phyloP scores from a whole-genome alignment of 2,888 invertebrate genomes.

The Chesias legatella region DNA sequence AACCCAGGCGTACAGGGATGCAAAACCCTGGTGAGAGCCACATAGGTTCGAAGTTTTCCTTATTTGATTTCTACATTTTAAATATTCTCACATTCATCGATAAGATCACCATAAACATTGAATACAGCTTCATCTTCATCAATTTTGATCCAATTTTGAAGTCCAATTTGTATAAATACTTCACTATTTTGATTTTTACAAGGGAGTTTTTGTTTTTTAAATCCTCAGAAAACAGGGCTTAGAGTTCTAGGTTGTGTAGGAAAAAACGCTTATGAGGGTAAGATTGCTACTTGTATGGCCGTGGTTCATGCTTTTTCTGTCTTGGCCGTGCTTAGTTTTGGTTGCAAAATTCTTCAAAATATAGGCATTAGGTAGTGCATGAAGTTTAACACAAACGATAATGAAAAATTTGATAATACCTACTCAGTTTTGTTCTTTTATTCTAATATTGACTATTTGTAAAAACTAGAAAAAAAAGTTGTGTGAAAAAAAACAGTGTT shows the following conservation, averaged over 20 bases:
- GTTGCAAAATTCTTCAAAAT: constrained; percentile 51
- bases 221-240: constrained; percentile 76
- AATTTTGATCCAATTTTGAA: constrained; percentile 31
- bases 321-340: constrained; percentile 72
- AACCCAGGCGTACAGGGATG: constrained; percentile 79
- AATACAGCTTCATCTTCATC: constrained; percentile 24
- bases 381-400: constrained; percentile 24
- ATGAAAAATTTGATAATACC: too few species aligned
- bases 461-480: too few species aligned
- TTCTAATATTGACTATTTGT: too few species aligned
- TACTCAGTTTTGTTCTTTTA: too few species aligned
- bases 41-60: constrained; percentile 79
- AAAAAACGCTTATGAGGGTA: constrained; percentile 46
- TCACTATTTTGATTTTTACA: constrained; percentile 29
- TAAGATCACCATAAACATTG: constrained; percentile 37
- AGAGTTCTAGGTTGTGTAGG: constrained; percentile 46
- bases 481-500: too few species aligned
- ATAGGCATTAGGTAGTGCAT: constrained; percentile 61
- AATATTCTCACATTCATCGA: constrained; percentile 43
- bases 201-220: constrained; percentile 42
- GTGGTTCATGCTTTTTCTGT: constrained; percentile 68
- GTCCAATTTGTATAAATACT: constrained; percentile 26
- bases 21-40: constrained; percentile 81
- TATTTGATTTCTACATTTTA: constrained; percentile 60
- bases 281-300: constrained; percentile 64